Evolutionary conservation across 2,797 vertebrate genomes (phyloP).

Genomic region (Pangasius mekongensis): DNA sequence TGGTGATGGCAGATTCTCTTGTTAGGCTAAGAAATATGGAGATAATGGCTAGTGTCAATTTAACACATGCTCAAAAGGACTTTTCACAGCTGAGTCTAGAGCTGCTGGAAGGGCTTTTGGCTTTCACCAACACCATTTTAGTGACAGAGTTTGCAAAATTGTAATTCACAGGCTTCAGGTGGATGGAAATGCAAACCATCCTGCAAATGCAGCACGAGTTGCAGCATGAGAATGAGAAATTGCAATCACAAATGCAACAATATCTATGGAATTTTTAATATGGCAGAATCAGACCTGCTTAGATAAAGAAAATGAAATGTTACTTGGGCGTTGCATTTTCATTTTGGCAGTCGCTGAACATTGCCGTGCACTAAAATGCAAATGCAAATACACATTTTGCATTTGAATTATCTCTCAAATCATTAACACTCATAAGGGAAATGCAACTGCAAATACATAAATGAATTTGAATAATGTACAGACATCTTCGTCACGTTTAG

Average conservation of each 20-base stretch:
- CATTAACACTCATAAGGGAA: neutral
- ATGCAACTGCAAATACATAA: neutral
- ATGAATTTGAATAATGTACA: neutral
- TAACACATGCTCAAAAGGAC: neutral
- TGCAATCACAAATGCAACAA: neutral
- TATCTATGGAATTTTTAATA: neutral
- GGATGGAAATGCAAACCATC: neutral
- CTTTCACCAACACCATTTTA: neutral
- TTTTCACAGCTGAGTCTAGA: neutral
- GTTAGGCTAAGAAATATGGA: neutral
- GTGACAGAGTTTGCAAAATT: neutral
- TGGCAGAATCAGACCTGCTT: neutral
- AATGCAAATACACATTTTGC: neutral
- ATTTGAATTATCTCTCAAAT: neutral
- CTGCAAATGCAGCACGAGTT: neutral
- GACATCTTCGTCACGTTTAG: neutral
- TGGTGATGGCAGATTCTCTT: neutral
- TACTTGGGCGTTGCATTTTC: neutral
- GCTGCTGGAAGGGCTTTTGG: neutral
- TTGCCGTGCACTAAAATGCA: neutral
- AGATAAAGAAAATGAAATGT: neutral
- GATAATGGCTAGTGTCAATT: neutral
- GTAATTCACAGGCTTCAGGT: neutral
- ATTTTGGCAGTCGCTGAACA: neutral
- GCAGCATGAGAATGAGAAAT: neutral